Conservation (phyloP, 2,797 vertebrate genomes). For the Eleutherodactylus coqui region DNA sequence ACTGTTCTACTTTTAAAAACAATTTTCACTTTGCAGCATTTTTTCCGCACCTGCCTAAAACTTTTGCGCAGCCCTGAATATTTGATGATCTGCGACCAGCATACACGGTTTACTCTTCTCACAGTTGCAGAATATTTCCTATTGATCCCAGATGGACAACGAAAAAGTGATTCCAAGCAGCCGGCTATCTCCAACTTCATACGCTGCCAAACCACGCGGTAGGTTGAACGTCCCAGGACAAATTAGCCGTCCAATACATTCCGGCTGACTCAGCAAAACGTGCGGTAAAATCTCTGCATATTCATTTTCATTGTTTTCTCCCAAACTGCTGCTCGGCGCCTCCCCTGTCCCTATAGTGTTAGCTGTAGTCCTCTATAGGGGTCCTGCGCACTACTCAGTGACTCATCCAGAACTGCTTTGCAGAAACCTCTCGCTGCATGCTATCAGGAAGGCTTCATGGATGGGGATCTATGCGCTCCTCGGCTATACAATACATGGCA, state of each 20-base stretch:
- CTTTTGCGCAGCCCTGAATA: too few relatives aligned
- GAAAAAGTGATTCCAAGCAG: background rate
- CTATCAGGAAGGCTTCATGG: too few relatives aligned
- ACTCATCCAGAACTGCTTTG: slow-evolving; percentile 18
- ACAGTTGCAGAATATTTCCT: background rate
- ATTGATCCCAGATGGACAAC: too few relatives aligned
- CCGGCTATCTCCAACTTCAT: background rate
- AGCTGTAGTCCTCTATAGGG: background rate
- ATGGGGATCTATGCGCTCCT: background rate
- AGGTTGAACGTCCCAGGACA: slow-evolving; percentile 26
- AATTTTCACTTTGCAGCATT: too few relatives aligned
- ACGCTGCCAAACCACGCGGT: background rate
- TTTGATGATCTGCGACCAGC: background rate
- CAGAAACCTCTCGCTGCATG: background rate
- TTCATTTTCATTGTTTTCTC: slow-evolving; percentile 27
- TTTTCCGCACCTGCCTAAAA: too few relatives aligned
- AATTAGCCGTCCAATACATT: background rate
- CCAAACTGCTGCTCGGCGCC: background rate
- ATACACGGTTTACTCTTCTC: background rate
- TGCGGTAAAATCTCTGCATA: background rate
- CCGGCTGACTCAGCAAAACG: slow-evolving; percentile 13
- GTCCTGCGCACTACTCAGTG: background rate
- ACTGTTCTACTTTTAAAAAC: too few relatives aligned
- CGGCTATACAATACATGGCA: background rate
- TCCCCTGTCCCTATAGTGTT: background rate